Base-by-base conservation (phyloP, 2,113 vertebrate species). In the Callipepla squamata region DNA sequence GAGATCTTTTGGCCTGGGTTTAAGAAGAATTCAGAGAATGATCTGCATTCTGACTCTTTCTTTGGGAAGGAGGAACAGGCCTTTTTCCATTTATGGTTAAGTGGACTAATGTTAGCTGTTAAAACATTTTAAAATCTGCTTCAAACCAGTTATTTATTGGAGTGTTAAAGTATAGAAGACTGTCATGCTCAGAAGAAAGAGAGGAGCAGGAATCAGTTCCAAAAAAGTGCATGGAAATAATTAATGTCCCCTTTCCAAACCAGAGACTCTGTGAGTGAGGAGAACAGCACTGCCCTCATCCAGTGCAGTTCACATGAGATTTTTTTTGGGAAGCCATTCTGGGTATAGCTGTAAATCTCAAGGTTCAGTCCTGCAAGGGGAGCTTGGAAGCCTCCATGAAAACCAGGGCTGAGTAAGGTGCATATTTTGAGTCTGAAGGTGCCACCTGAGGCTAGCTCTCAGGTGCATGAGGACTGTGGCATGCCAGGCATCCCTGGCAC, bases 1-100 rank as follows among this genome's bases (percentile, higher is more conserved):
- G 82, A 76, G 68, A 75, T 83, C 80, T 92, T 88, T 88, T 90
- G 91, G 66, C 87, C 85, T 89, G 42, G n/a, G n/a, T 88, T 94
- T 79, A 48, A 94, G 75, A 92, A 73, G 12, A 94, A 84, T 95
- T 95, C 36, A 72, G 72, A 84, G 53, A 81, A 80, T 68, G 57
- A 78, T 72, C 63, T 86, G 7, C 40, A 84, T 6, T 69, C 61
- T 68, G 67, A 40, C 26, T 66, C 72, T 87, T 68, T 73, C 9
- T 48, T 88, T 80, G 67, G 26, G 66, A 55, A 44, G 12, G 28
- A 13, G 14, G 7, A 68, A 84, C 53, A 38, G 48, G 53, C 85
- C 7, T 75, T 88, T 78, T 91, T 93, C 90, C 73, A 80, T 92
- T 88, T 94, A 91, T 1, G 2, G 76, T 80, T 13, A 87, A 95